Evolutionary conservation across 2,797 vertebrate genomes (phyloP).

Genomic region (Serranus cabrilla): DNA sequence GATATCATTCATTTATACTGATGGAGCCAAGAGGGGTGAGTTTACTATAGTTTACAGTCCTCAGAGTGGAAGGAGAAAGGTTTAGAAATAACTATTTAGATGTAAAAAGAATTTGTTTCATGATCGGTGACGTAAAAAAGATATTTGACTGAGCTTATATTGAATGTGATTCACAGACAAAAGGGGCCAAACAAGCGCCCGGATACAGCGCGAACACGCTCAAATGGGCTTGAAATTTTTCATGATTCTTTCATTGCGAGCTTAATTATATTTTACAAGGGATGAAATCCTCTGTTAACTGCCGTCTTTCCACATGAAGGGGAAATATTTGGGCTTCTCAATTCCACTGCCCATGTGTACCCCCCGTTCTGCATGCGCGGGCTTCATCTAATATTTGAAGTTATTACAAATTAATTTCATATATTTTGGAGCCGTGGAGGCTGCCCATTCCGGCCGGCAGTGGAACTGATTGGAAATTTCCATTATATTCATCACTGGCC

Average conservation of each 20-base stretch:
- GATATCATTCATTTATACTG: slow-evolving; percentile 38
- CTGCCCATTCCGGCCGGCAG: slow-evolving; percentile 34
- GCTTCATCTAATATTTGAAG: slow-evolving; percentile 75
- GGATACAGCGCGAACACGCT: slow-evolving; percentile 22
- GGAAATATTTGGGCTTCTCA: slow-evolving; percentile 61
- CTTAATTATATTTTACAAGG: slow-evolving; percentile 75
- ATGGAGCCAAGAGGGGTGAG: slow-evolving; percentile 11
- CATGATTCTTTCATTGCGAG: slow-evolving; percentile 54
- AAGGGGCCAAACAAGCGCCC: not conserved
- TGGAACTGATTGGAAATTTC: slow-evolving; percentile 72
- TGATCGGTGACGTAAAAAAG: not conserved
- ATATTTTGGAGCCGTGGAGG: slow-evolving; percentile 45
- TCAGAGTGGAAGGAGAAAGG: slow-evolving; percentile 1
- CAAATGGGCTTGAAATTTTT: slow-evolving; percentile 56
- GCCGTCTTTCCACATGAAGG: slow-evolving; percentile 60
- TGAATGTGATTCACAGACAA: slow-evolving; percentile 6
- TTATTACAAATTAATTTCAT: slow-evolving; percentile 80
- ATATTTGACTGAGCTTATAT: not conserved
- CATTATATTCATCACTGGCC: slow-evolving; percentile 50
- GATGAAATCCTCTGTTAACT: slow-evolving; percentile 67
- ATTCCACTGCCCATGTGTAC: slow-evolving; percentile 50
- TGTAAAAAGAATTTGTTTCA: not conserved
- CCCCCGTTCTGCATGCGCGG: slow-evolving; percentile 28
- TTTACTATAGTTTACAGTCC: not conserved
- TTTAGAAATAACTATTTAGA: not conserved